Conservation (phyloP, 1,140 invertebrate species). For the Patella vulgata region DNA sequence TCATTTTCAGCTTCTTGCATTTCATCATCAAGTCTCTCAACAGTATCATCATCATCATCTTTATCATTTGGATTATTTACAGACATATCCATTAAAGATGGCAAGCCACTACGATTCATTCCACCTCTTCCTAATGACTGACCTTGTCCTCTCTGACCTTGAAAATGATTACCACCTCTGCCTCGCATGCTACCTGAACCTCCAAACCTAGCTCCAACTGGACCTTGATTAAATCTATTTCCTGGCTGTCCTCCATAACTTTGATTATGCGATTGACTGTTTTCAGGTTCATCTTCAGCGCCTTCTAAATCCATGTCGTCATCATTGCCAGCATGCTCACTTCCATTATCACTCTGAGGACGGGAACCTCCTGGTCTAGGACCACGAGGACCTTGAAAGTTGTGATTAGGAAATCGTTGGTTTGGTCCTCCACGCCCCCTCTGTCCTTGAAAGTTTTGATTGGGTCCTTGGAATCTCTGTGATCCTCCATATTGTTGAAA, state of each 20-base stretch:
- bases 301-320: too few relatives aligned
- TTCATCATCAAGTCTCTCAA: too few relatives aligned
- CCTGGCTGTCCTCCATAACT: neutral
- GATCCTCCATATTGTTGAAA: neutral
- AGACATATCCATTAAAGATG: too few relatives aligned
- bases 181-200: constrained; percentile 7
- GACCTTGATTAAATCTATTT: neutral
- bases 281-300: neutral
- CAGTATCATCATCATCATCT: too few relatives aligned
- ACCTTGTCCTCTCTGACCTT: constrained; percentile 8
- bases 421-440: too few relatives aligned
- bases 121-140: constrained; percentile 1
- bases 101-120: too few relatives aligned
- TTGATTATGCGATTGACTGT: too few relatives aligned
- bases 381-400: neutral
- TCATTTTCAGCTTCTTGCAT: too few relatives aligned
- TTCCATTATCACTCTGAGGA: neutral
- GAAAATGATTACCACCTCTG: constrained; percentile 14
- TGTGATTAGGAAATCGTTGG: too few relatives aligned
- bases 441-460: neutral
- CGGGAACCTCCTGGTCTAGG: constrained; percentile 4
- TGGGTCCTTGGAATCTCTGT: neutral
- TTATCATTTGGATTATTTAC: too few relatives aligned
- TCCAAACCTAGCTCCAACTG: neutral
- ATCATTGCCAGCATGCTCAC: constrained; percentile 2